Evolutionary conservation across 2,113 vertebrate genomes (phyloP), one percentile per base, ranked within the genome.

Genomic region (Leptodactylus fuscus): DNA sequence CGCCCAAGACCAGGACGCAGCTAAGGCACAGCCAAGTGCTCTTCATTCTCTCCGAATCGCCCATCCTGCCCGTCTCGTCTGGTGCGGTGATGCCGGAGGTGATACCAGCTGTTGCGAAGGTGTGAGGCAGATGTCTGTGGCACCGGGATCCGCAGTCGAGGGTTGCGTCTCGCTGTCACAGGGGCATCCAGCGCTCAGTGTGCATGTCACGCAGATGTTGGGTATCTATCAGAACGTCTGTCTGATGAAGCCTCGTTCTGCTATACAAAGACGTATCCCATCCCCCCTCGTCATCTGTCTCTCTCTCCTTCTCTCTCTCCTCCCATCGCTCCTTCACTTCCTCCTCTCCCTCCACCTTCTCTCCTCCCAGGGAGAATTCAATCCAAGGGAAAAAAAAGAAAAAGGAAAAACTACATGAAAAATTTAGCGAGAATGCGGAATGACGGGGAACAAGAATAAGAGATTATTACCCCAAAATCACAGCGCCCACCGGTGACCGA

Each of bases 221-320:
- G n/a, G 36, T 24, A 70, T 74, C 51, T 82, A 2, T 65, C 38
- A 7, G 53, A 22, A 20, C 60, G 65, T 62, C 36, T 84, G 53
- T 77, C 82, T 84, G 82, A 53, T 60, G 36, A 77, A 84, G 82
- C 73, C 82, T 84, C 36, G 71, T 76, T 84, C 24, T 84, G 82
- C 73, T 77, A 76, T 84, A 84, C 82, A 84, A 84, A 84, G 82
- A 84, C 82, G 34, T 8, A 13, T 44, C 82, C 82, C 82, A 55
- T 73, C 67, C 81, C 62, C 65, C 69, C 81, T 51, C 62, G n/a
- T 70, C 44, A 32, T 74, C 69, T 73, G 4, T 74, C 81, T n/a
- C 53, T 55, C 34, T 38, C 80, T 76, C 65, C 36, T 44, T 46
- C 70, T 34, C 48, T 60, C 73, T 24, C 60, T 48, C 38, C 4